Evolutionary conservation across 2,888 invertebrate genomes (phyloP), one percentile per base, ranked within the genome.

Genomic region (Coleophora deauratella): DNA sequence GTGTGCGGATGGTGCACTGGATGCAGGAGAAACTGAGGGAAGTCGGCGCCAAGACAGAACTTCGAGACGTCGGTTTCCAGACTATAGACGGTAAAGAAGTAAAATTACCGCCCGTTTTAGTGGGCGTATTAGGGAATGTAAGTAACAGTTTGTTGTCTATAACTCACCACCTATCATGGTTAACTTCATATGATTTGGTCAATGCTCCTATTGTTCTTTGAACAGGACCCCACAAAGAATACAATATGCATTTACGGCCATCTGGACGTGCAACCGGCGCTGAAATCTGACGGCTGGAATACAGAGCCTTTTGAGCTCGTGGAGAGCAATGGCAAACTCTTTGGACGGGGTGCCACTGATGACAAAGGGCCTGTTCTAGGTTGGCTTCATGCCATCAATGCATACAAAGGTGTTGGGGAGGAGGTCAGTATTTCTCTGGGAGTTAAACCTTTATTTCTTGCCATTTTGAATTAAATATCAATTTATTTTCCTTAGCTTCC

Each of bases 231-330:
- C 0, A 88, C 88, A 33, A 99, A 98, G 82, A 97, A 96, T 66
- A 99, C 98, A 6, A 90, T 99, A 34, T 91, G 95, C 43, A 88
- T 99, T 43, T 99, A 99, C 74, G 99, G 99, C 0, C 99, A 99
- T 81, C 88, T 99, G 63, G 99, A 99, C 87, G 99, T 99, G 0
- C 99, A 99, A 72, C 99, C 99, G 9, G 99, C 99, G 1, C 72
- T 91, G 27, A 91, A 91, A 66, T 93, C 93, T 47, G 98, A 98
- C 86, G 99, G 98, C 0, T 99, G 99, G 99, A 88, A 94, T 51
- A 93, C 96, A 0, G 96, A 99, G 45, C 99, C 99, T 0, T 99
- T 99, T 84, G 91, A 89, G 15, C 82, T 99, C 42, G 92, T 92
- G 14, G 96, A 98, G 70, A 90, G 90, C 45, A 89, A 98, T 82